Evolutionary conservation across 1,140 invertebrate species (phyloP).

Genomic region (Nasonia vitripennis): DNA sequence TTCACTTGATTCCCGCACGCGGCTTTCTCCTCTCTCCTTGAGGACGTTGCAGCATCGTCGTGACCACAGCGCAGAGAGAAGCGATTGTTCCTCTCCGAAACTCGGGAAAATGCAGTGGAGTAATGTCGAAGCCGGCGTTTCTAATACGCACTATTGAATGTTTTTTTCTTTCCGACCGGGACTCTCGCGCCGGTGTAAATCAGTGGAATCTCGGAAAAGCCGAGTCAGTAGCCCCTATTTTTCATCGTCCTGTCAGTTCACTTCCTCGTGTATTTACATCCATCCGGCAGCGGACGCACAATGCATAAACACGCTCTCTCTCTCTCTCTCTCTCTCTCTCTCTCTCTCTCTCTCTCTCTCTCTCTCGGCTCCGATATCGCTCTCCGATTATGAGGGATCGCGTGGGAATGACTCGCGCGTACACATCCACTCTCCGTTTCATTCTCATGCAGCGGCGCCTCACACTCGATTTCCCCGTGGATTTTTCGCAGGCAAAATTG

Average conservation of each 20-base stretch:
- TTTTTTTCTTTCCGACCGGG: neutral
- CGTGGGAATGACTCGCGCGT: slow-evolving; percentile 15
- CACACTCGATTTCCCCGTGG: slow-evolving; percentile 17
- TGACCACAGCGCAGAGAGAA: no score
- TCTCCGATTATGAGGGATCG: no score
- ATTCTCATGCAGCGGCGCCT: neutral
- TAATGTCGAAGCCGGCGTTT: neutral
- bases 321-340: neutral
- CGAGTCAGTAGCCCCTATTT: neutral
- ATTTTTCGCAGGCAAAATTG: neutral
- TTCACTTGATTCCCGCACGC: neutral
- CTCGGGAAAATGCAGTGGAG: neutral
- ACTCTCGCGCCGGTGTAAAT: neutral
- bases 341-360: neutral
- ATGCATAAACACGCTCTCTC: neutral
- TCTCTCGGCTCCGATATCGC: no score
- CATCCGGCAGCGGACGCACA: neutral
- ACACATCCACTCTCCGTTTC: neutral
- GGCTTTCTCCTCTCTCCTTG: neutral
- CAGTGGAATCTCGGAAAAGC: neutral
- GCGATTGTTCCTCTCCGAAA: neutral
- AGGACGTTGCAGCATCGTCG: neutral
- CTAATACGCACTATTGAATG: neutral
- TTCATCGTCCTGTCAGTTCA: slow-evolving; percentile 4
- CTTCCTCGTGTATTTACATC: neutral